These are phyloP conservation scores for Frankliniella fusca DNA, from an alignment of 2,888 invertebrate genomes.

Conservation along the genomic window DNA sequence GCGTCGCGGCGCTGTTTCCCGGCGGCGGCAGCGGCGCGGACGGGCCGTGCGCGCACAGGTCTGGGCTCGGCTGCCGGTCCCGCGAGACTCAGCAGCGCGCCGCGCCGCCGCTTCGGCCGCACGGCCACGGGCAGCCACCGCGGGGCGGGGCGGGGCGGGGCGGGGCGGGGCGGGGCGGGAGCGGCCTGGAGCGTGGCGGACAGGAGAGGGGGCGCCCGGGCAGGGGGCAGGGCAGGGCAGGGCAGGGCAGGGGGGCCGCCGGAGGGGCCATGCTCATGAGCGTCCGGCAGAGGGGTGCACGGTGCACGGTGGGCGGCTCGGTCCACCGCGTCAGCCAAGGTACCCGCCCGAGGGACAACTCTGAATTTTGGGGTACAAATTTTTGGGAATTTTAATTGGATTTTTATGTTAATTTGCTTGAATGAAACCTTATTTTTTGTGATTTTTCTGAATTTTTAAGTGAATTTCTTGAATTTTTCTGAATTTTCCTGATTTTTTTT, in stretches of 20 bases:
- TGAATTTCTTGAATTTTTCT: too few relatives aligned
- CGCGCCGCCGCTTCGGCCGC: background rate
- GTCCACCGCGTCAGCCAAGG: too few relatives aligned
- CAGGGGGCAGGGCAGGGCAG: background rate
- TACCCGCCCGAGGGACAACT: too few relatives aligned
- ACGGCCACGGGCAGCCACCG: background rate
- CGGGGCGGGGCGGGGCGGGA: background rate
- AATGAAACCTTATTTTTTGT: too few relatives aligned
- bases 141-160: background rate
- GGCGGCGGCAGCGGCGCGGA: too few relatives aligned
- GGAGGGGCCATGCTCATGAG: background rate
- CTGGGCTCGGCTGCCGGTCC: background rate
- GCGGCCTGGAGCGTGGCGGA: background rate
- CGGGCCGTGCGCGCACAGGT: background rate
- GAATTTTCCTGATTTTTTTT: too few relatives aligned
- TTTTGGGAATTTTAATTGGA: too few relatives aligned
- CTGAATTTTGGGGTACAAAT: too few relatives aligned
- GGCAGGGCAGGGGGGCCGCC: background rate
- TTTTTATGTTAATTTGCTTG: too few relatives aligned
- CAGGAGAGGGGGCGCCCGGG: background rate
- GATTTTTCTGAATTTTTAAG: too few relatives aligned
- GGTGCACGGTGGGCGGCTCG: background rate
- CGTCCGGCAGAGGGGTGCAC: background rate
- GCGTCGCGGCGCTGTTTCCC: too few relatives aligned
- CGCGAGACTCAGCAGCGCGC: background rate